These are phyloP conservation scores for Heliconius hermathena DNA, from an alignment of 1,140 invertebrate species.

Conservation along the genomic window DNA sequence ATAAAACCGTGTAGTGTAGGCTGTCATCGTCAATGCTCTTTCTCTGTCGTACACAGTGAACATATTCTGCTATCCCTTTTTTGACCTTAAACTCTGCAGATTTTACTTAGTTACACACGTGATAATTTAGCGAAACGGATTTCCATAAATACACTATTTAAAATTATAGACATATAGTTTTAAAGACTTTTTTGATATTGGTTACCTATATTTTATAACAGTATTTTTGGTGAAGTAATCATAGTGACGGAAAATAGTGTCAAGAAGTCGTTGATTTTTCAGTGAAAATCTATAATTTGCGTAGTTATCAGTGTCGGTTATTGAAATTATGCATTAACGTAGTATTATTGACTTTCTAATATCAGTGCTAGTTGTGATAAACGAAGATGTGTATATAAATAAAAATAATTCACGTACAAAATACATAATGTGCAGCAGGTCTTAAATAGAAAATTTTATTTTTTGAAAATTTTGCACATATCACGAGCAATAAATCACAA, in stretches of 20 bases:
- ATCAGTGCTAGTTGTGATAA: not conserved
- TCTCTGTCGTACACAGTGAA: slow-evolving; percentile 25
- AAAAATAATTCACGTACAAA: slow-evolving; percentile 10
- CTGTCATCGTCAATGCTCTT: slow-evolving; percentile 24
- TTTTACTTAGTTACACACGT: slow-evolving; percentile 45
- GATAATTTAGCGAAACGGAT: slow-evolving; percentile 29
- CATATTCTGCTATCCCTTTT: slow-evolving; percentile 48
- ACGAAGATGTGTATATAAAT: not conserved
- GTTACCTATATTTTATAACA: not conserved
- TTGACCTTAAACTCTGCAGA: slow-evolving; percentile 72
- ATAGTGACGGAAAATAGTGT: not conserved
- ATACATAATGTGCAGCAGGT: slow-evolving; percentile 63
- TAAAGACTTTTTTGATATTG: slow-evolving; percentile 8
- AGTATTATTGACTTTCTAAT: not conserved
- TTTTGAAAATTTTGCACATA: slow-evolving; percentile 64
- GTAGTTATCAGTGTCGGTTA: not conserved
- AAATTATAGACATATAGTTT: not conserved
- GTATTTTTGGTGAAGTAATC: not conserved
- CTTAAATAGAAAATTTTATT: slow-evolving; percentile 65
- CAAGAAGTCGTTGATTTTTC: not conserved
- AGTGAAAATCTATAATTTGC: not conserved
- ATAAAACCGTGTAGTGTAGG: slow-evolving; percentile 9
- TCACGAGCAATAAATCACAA: slow-evolving; percentile 75
- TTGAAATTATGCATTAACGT: not conserved
- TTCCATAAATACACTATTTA: slow-evolving; percentile 34